Evolutionary conservation across 1,140 invertebrate species (phyloP), one percentile per base, ranked within the genome.

Genomic region (Wasmannia auropunctata): DNA sequence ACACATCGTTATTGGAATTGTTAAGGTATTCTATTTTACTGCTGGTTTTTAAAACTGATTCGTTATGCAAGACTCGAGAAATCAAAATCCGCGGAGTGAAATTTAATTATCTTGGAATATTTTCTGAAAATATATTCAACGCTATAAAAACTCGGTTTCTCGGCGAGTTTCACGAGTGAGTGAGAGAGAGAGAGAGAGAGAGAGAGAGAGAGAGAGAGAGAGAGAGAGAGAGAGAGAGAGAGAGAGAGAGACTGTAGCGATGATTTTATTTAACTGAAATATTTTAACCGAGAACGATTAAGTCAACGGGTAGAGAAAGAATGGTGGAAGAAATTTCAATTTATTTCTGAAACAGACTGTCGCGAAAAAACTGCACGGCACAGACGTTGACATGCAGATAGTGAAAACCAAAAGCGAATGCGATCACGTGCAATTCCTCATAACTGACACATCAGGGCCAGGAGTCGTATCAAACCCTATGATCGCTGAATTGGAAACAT

Each of bases 351-450:
- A 37, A 28, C 91, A 99, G 98, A 98, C 98, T 1, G 98, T 99
- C 31, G 98, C 98, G 16, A 98, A 97, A 91, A 98, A 98, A 93
- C 96, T 99, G 19, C 98, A 99, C 92, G 97, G 97, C 62, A 98
- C 98, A 0, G 98, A 99, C 91, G 98, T 99, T 7, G 98, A 99
- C 90, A 98, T 99, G 90, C 96, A 98, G 92, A 97, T 99, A 83
- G 93, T 98, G 75, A 97, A 98, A 94, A 97, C 97, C 0, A 99
- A 98, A 94, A 97, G 97, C 67, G 97, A 98, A 86, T 97, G 97
- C 65, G 98, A 99, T 95, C 98, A 99, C 92, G 98, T 99, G 0
- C 98, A 99, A 95, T 99, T 99, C 95, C 96, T 98, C 46, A 99
- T 99, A 93, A 98, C 97, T 4, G 98, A 99, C 93, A 97, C 97